These are phyloP conservation scores for Drosophila erecta DNA, from an alignment of 1,140 invertebrate genomes.

Conservation along the genomic window DNA sequence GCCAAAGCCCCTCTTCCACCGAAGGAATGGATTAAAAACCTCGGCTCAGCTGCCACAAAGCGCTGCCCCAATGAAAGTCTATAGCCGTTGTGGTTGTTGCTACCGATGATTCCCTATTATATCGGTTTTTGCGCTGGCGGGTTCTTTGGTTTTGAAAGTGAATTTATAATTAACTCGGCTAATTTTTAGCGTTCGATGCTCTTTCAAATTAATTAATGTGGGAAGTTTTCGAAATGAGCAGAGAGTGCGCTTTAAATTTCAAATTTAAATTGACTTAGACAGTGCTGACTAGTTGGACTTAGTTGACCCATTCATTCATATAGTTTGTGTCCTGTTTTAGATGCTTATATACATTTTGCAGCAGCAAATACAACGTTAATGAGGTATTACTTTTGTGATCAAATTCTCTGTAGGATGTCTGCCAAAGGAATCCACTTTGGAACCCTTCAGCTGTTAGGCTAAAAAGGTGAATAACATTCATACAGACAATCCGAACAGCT, in stretches of 20 bases:
- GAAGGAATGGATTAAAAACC: slow-evolving; percentile 2
- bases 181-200: slow-evolving; percentile 46
- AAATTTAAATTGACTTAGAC: slow-evolving; percentile 10
- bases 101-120: slow-evolving; percentile 13
- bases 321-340: too few species aligned
- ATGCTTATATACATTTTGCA: neutral
- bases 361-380: too few species aligned
- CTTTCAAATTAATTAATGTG: slow-evolving; percentile 74
- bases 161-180: slow-evolving; percentile 73
- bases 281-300: too few species aligned
- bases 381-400: too few species aligned
- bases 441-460: neutral
- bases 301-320: too few species aligned
- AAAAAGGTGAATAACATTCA: slow-evolving; percentile 55
- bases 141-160: slow-evolving; percentile 63
- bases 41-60: slow-evolving; percentile 61
- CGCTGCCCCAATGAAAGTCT: slow-evolving; percentile 71
- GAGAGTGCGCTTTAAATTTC: slow-evolving; percentile 9
- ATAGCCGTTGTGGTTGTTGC: slow-evolving; percentile 37
- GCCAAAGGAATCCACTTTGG: slow-evolving; percentile 7
- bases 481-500: neutral
- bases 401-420: neutral
- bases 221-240: slow-evolving; percentile 42
- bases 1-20: neutral
- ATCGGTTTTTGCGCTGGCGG: slow-evolving; percentile 10